Percentiles rank a stretch among this genome's conserved stretches.
phyloP scores from a whole-genome alignment of 2,113 vertebrate species.

The Megaceryle maxima region DNA sequence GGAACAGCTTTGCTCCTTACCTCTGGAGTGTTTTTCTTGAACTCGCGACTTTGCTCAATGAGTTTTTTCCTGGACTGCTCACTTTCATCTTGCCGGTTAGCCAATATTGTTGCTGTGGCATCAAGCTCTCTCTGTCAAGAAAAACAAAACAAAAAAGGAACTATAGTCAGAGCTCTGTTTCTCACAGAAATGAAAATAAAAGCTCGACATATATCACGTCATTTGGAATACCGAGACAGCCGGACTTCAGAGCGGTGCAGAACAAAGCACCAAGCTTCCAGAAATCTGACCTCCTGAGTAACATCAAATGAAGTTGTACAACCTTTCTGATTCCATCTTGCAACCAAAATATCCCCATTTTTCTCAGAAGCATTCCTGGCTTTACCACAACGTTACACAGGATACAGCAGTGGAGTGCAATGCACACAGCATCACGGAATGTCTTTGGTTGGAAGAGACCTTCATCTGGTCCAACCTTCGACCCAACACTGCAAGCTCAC shows the following conservation, averaged over 20 bases:
- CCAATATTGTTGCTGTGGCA: conserved; percentile 94
- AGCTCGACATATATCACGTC: fast-evolving
- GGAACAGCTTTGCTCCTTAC: conserved; percentile 71
- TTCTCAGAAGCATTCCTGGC: not conserved
- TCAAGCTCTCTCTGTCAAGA: conserved; percentile 92
- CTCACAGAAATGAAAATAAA: not conserved
- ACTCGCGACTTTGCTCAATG: conserved; percentile 98
- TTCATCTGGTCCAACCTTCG: too few relatives aligned
- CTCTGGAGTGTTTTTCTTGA: conserved; percentile 99
- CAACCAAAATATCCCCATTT: not conserved
- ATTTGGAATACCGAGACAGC: fast-evolving
- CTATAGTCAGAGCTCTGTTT: not conserved
- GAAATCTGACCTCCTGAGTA: not conserved
- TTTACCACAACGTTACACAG: not conserved
- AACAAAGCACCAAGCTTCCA: not conserved
- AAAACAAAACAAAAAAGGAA: not conserved
- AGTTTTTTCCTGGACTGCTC: conserved; percentile 98
- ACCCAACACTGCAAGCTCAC: too few relatives aligned
- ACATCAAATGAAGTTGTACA: not conserved
- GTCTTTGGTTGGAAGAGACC: too few relatives aligned
- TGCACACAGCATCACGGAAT: too few relatives aligned
- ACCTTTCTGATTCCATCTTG: not conserved
- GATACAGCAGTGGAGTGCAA: not conserved
- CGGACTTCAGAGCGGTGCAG: not conserved
- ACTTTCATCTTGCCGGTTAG: conserved; percentile 98